A percentile compares a stretch with the other conserved stretches of the same genome.
phyloP scores from a whole-genome alignment of 2,797 vertebrate species.

The Sebastolobus altivelis region DNA sequence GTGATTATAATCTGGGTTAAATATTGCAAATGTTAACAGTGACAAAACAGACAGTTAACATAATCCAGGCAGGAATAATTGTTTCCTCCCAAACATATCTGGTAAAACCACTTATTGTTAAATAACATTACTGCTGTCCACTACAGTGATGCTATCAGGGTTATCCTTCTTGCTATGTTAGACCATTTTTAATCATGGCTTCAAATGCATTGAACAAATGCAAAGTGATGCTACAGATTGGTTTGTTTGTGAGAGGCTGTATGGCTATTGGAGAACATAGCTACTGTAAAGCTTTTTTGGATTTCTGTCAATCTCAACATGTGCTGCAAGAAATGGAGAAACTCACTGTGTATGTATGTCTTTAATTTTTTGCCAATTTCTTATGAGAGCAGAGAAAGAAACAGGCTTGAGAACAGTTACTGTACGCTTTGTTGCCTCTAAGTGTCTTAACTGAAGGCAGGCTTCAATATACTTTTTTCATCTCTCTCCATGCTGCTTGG shows the following conservation, averaged over 20 bases:
- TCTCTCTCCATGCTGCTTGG: not conserved
- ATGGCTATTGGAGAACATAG: conserved; percentile 1
- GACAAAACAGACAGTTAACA: not conserved
- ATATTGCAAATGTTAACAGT: not conserved
- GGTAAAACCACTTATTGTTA: not conserved
- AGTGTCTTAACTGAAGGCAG: not conserved
- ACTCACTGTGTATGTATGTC: not conserved
- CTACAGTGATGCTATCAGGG: not conserved
- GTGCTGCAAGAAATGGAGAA: not conserved
- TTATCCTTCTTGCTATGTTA: not conserved
- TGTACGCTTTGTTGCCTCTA: not conserved
- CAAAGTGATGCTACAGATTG: not conserved
- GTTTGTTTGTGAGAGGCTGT: not conserved
- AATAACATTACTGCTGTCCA: not conserved
- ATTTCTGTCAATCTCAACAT: not conserved
- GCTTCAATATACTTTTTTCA: not conserved
- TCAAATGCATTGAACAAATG: not conserved
- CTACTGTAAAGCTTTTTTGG: not conserved
- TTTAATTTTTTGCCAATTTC: not conserved
- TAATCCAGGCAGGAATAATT: not conserved
- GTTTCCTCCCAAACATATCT: not conserved
- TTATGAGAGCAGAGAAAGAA: not conserved
- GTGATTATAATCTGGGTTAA: not conserved
- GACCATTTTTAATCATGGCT: not conserved
- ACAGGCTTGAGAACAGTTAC: not conserved